These are phyloP conservation scores for Proterorhinus semilunaris DNA, from an alignment of 2,113 vertebrate genomes.

Conservation along the genomic window DNA sequence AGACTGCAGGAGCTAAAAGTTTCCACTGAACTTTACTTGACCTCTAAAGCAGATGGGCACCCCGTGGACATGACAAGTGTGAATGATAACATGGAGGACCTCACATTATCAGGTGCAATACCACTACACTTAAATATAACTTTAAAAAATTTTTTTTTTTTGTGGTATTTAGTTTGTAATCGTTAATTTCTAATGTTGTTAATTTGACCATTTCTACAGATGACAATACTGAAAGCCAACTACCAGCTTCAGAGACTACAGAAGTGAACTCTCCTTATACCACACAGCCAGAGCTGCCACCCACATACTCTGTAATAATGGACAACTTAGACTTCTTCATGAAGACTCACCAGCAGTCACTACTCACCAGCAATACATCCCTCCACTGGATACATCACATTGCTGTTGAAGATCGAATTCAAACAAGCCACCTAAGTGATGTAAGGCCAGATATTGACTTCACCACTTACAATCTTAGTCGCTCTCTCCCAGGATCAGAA, in stretches of 20 bases:
- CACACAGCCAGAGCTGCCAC: background rate
- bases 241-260: background rate
- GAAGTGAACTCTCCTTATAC: background rate
- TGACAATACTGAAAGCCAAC: background rate
- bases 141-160: too few relatives aligned
- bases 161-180: background rate
- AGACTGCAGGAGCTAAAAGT: background rate
- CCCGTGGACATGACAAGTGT: too few relatives aligned
- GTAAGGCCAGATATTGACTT: background rate
- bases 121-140: background rate
- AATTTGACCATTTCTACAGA: background rate
- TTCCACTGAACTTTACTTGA: slow-evolving; percentile 6
- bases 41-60: background rate
- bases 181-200: background rate
- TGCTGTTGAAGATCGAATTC: background rate
- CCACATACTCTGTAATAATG: background rate
- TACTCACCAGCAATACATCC: background rate
- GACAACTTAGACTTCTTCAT: too few relatives aligned
- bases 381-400: background rate
- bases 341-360: background rate
- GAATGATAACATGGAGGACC: background rate
- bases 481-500: too few relatives aligned
- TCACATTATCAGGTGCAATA: background rate
- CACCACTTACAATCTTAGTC: background rate
- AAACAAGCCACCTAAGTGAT: background rate